These are phyloP conservation scores for Manacus vitellinus DNA, from an alignment of 2,113 vertebrate species.

Conservation along the genomic window DNA sequence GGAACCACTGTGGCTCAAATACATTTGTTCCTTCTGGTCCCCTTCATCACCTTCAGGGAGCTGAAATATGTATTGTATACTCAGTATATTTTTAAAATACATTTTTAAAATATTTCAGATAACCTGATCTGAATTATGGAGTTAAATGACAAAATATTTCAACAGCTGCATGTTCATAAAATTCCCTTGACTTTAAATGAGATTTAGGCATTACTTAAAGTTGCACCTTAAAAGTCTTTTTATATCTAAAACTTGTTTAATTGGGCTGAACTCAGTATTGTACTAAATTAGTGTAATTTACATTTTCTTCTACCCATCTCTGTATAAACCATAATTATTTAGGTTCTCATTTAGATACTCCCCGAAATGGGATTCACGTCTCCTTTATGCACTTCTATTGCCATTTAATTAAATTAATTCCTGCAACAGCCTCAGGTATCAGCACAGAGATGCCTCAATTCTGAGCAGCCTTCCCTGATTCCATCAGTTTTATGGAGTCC, in stretches of 20 bases:
- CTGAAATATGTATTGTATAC: not conserved
- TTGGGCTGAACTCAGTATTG: not conserved
- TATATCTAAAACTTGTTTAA: not conserved
- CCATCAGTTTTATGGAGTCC: not conserved
- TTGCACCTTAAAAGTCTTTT: not conserved
- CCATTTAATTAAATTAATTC: constrained; percentile 24
- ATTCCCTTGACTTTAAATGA: not conserved
- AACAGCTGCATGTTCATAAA: not conserved
- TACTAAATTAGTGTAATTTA: not conserved
- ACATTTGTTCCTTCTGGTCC: not conserved
- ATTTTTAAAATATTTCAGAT: not conserved
- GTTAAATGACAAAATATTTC: not conserved
- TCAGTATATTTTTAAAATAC: not conserved
- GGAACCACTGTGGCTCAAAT: not conserved
- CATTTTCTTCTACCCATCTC: not conserved
- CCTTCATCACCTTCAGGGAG: not conserved
- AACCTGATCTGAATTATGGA: not conserved
- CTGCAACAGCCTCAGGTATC: constrained; percentile 3
- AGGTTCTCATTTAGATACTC: not conserved
- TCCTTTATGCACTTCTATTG: not conserved
- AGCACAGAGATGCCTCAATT: not conserved
- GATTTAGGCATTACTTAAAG: not conserved
- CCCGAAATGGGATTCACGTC: not conserved
- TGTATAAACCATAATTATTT: not conserved
- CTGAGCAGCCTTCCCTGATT: not conserved